Evolutionary conservation across 2,113 vertebrate genomes (phyloP).

Genomic region (Furnarius figulus): DNA sequence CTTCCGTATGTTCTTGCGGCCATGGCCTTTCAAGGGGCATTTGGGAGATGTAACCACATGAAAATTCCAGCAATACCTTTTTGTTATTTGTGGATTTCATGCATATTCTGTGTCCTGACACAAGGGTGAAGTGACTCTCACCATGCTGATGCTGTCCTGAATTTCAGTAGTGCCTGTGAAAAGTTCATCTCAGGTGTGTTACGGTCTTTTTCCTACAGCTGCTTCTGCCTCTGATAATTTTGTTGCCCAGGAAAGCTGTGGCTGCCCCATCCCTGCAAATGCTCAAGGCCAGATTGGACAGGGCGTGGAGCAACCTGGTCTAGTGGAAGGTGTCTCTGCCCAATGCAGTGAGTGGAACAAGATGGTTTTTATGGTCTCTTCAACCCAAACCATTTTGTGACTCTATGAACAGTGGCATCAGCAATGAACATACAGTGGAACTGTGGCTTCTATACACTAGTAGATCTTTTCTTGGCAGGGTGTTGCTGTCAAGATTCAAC

Average conservation of each 20-base stretch:
- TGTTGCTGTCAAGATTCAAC: neutral
- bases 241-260: neutral
- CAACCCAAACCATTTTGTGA: neutral
- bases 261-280: neutral
- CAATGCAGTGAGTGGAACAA: neutral
- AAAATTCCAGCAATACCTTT: constrained; percentile 25
- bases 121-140: neutral
- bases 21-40: neutral
- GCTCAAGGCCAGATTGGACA: fast-evolving
- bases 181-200: neutral
- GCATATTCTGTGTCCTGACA: neutral
- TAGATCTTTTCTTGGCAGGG: neutral
- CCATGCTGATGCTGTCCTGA: neutral
- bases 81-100: neutral
- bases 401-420: neutral
- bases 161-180: neutral
- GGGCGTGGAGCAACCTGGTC: neutral
- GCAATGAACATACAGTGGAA: neutral
- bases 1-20: neutral
- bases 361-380: neutral
- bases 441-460: neutral
- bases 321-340: neutral
- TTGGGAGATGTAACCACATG: neutral
- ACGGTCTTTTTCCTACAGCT: neutral
- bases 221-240: neutral